These are phyloP conservation scores for Drosophila paranaensis DNA, from an alignment of 2,888 invertebrate species.

Conservation along the genomic window DNA sequence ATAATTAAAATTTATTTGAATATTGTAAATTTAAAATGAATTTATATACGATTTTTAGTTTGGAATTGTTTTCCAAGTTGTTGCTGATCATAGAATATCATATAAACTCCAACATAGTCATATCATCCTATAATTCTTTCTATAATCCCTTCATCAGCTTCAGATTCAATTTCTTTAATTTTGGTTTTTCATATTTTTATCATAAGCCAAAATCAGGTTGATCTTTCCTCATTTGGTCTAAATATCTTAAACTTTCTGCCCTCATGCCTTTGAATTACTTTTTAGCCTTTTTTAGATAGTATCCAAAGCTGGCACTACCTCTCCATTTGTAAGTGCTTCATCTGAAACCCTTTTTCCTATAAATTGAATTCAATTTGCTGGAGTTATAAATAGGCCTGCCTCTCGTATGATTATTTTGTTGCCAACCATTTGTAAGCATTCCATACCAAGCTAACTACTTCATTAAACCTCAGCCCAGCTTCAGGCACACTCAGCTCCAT, in stretches of 20 bases:
- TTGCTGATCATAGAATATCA: background rate
- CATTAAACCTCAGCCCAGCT: constrained; percentile 48
- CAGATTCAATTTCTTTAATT: too few species aligned
- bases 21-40: background rate
- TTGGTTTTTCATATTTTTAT: background rate
- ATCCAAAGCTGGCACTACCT: background rate
- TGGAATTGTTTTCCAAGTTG: background rate
- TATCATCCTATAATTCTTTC: too few species aligned
- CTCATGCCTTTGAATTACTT: background rate
- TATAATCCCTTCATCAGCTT: too few species aligned
- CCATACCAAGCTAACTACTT: constrained; percentile 66
- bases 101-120: background rate
- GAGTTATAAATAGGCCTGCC: constrained; percentile 8
- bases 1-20: background rate
- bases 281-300: background rate
- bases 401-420: constrained; percentile 20
- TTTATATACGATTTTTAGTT: background rate
- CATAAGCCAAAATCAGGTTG: background rate
- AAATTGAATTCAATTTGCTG: constrained; percentile 12
- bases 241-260: background rate
- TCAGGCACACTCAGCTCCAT: constrained; percentile 13
- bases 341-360: background rate
- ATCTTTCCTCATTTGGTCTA: background rate
- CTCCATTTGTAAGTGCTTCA: too few species aligned
- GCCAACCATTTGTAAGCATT: constrained; percentile 45